Evolutionary conservation across 2,113 vertebrate genomes (phyloP).

Genomic region (Sisor rabdophorus): DNA sequence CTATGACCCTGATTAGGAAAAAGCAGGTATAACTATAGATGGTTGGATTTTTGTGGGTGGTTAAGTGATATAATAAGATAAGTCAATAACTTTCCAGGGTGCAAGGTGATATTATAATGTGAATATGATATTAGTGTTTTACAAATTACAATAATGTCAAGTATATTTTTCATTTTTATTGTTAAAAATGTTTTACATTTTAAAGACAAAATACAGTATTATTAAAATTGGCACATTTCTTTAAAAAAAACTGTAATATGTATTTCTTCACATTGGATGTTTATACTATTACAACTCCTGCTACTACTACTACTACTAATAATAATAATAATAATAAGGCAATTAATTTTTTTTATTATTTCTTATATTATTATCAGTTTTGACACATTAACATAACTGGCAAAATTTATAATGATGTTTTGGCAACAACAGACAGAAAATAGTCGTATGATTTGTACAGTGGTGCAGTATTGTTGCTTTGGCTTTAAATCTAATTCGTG

Average conservation of each 20-base stretch:
- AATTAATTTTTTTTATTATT: background rate
- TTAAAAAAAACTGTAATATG: background rate
- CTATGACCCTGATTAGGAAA: too few species aligned
- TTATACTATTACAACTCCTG: background rate
- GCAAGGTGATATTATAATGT: background rate
- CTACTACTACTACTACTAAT: too few species aligned
- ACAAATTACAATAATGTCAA: conserved; percentile 13
- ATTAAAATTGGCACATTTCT: background rate
- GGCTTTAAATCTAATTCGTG: background rate
- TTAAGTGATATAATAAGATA: too few species aligned
- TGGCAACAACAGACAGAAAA: background rate
- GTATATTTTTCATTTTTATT: conserved; percentile 9
- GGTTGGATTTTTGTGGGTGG: too few species aligned
- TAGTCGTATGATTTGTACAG: background rate
- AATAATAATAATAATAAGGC: background rate
- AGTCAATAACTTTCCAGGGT: too few species aligned
- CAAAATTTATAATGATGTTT: background rate
- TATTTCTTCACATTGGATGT: conserved; percentile 13
- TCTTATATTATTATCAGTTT: background rate
- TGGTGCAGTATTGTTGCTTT: conserved; percentile 6
- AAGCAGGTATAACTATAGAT: too few species aligned
- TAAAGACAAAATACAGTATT: conserved; percentile 10
- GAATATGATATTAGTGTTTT: conserved; percentile 39
- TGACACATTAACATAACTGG: background rate
- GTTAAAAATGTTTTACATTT: background rate